Conservation (phyloP, 2,888 invertebrate genomes). For the Petrolisthes manimaculis region DNA sequence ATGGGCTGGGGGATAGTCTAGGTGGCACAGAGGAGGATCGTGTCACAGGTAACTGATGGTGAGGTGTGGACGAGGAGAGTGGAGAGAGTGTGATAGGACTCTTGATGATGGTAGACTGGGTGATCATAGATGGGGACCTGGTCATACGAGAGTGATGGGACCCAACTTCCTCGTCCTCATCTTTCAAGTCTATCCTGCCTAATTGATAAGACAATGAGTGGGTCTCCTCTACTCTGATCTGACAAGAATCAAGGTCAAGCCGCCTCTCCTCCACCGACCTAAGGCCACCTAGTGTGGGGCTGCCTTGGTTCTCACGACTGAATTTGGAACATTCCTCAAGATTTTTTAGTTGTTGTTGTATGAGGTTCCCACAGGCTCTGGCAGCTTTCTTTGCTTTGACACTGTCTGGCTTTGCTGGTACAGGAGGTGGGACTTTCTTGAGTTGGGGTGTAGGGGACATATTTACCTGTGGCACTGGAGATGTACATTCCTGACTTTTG, state of each 20-base stretch:
- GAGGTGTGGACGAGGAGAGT: constrained; percentile 69
- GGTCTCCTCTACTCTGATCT: constrained; percentile 32
- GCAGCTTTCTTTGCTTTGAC: constrained; percentile 28
- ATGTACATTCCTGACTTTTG: background rate
- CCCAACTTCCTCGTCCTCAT: background rate
- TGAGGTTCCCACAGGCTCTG: constrained; percentile 67
- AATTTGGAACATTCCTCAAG: constrained; percentile 69
- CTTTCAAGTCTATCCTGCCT: background rate
- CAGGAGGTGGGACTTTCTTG: constrained; percentile 76
- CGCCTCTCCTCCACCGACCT: constrained; percentile 69
- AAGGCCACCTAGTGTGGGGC: constrained; percentile 67
- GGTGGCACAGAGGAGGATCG: constrained; percentile 46
- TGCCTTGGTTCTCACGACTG: constrained; percentile 66
- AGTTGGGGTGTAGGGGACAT: constrained; percentile 20
- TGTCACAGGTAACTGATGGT: constrained; percentile 67
- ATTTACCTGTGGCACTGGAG: background rate
- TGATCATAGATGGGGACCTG: constrained; percentile 32
- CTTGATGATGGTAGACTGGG: constrained; percentile 44
- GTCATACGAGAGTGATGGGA: constrained; percentile 23
- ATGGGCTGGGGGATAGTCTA: constrained; percentile 22
- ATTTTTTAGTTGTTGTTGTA: constrained; percentile 69
- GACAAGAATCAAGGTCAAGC: constrained; percentile 69
- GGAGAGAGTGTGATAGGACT: constrained; percentile 70
- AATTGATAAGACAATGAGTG: background rate
- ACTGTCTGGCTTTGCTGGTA: constrained; percentile 71